Evolutionary conservation across 2,888 invertebrate species (phyloP), one percentile per base, ranked within the genome.

Genomic region (Yponomeuta cagnagella): DNA sequence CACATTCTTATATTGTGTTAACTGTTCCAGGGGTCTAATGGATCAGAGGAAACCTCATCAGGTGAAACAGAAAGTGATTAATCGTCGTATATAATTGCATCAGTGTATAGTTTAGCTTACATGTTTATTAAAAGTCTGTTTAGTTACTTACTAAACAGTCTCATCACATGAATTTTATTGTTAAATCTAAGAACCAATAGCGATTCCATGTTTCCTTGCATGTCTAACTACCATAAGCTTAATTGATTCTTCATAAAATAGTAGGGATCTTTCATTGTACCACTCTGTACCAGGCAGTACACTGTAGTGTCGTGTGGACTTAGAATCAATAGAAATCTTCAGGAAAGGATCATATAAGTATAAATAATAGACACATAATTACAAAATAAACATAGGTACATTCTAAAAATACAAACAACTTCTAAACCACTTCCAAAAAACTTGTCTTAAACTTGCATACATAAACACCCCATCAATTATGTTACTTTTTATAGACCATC

Each of bases 51-150:
- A 58, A 79, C 82, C 65, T 84, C 84, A 12, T 80, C 87, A 8
- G 89, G 89, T 73, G 89, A 88, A 71, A 84, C 87, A 1, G 91
- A 90, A 76, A 90, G 90, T 5, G 88, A 86, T 74, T 89, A 79
- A 77, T 70, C 31, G 31, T 15, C 70, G n/a, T 63, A 15, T 2
- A 4, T 12, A 63, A 63, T n/a, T 63, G 23, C 23, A 30, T 63
- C 6, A 30, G 63, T 63, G 63, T 12, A 66, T 6, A 37, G 12
- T 37, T 10, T 37, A 48, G n/a, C 2, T 5, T 10, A 58, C 52
- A 68, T 68, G 43, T 9, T 68, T 68, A 43, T 12, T 23, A 68
- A 9, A n/a, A 48, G n/a, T 68, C 15, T 12, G 8, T 8, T n/a
- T 23, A 23, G 23, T 23, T 23, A 23, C 23, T 23, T 43, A 58